These are phyloP conservation scores for Trissolcus japonicus DNA, from an alignment of 2,888 invertebrate genomes.

Conservation along the genomic window DNA sequence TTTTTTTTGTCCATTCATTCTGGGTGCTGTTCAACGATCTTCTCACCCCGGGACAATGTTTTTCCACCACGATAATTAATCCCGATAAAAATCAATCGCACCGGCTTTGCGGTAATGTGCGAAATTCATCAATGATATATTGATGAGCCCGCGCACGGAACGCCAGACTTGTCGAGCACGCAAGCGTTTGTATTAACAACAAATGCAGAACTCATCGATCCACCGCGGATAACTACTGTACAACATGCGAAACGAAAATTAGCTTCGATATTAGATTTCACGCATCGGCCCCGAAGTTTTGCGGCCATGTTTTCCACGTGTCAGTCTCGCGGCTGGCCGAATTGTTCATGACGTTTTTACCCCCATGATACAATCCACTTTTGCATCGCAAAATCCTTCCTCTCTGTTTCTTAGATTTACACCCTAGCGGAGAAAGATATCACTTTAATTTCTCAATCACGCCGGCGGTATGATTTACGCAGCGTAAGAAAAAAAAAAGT, in stretches of 20 bases:
- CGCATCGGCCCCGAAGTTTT: slow-evolving; percentile 56
- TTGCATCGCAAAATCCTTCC: background rate
- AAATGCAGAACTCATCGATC: slow-evolving; percentile 72
- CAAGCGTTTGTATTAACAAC: slow-evolving; percentile 68
- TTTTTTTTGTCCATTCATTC: background rate
- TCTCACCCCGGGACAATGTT: slow-evolving; percentile 1
- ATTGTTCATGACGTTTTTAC: slow-evolving; percentile 30
- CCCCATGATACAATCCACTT: background rate
- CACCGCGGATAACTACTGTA: slow-evolving; percentile 70
- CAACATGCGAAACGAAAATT: slow-evolving; percentile 70
- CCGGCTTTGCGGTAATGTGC: slow-evolving; percentile 21
- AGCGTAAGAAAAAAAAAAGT: slow-evolving; percentile 5
- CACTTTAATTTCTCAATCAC: slow-evolving; percentile 29
- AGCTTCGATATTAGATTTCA: slow-evolving; percentile 68
- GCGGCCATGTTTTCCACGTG: slow-evolving; percentile 60
- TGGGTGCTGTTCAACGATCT: background rate
- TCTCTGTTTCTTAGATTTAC: background rate
- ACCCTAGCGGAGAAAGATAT: slow-evolving; percentile 15
- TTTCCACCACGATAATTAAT: slow-evolving; percentile 13
- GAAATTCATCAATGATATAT: slow-evolving; percentile 65
- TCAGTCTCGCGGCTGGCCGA: slow-evolving; percentile 17
- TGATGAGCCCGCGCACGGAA: slow-evolving; percentile 57
- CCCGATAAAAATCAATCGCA: slow-evolving; percentile 31
- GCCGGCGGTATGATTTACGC: slow-evolving; percentile 14
- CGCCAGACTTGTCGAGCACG: slow-evolving; percentile 67